A percentile compares a stretch with the other conserved stretches of the same genome.
These are phyloP conservation scores for Paradisaea rubra DNA, from an alignment of 2,113 vertebrate genomes.

Conservation along the genomic window DNA sequence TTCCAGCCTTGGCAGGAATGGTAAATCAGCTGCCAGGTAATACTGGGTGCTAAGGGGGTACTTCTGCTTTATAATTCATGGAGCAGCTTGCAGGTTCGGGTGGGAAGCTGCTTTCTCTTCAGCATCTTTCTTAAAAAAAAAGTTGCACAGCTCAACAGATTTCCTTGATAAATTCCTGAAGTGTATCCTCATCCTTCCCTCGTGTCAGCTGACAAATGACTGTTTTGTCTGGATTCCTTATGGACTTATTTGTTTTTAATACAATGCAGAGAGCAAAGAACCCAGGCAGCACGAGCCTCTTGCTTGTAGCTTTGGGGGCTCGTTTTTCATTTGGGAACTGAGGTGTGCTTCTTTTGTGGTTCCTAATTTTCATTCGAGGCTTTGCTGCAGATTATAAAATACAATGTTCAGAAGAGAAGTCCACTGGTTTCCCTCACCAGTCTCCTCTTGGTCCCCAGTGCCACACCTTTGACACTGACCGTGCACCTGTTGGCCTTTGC, in stretches of 20 bases:
- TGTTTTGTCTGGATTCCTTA: conserved; percentile 23
- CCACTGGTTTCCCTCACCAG: background rate
- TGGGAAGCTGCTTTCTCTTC: conserved; percentile 36
- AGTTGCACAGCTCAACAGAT: conserved; percentile 63
- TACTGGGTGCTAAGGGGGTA: background rate
- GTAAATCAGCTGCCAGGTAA: background rate
- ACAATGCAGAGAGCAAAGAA: background rate
- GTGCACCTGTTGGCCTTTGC: background rate
- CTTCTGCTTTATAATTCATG: background rate
- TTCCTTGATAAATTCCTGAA: conserved; percentile 61
- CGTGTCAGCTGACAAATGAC: conserved; percentile 47
- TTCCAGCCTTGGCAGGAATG: background rate
- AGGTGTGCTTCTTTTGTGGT: background rate
- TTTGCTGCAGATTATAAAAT: background rate
- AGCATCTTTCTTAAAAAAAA: conserved; percentile 19
- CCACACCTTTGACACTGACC: background rate
- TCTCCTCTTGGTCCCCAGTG: background rate
- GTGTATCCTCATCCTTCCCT: conserved; percentile 33
- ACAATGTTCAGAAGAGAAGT: too few relatives aligned
- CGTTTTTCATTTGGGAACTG: background rate
- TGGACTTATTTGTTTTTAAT: conserved; percentile 59
- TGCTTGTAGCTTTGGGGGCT: background rate
- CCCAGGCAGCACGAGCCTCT: background rate
- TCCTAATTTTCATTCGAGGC: background rate
- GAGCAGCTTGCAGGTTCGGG: conserved; percentile 3